Conservation (phyloP, 1,140 invertebrate genomes). For the Drepana arcuata region DNA sequence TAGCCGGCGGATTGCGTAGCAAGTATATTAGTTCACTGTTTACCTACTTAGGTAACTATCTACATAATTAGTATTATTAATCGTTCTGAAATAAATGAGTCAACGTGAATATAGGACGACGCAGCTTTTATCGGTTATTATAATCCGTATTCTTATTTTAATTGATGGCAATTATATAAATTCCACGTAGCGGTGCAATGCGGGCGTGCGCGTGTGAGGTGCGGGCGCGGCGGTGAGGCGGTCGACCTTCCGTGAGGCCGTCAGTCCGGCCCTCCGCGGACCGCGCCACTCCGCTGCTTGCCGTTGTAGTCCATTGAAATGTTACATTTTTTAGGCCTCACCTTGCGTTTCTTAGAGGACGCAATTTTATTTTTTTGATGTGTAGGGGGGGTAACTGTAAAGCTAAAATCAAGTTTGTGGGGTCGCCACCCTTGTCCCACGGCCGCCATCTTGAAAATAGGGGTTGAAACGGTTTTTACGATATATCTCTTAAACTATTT, state of each 20-base stretch:
- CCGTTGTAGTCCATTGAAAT: no score
- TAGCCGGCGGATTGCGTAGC: background rate
- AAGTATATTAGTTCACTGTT: background rate
- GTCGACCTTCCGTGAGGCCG: slow-evolving; percentile 65
- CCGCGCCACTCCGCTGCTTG: slow-evolving; percentile 17
- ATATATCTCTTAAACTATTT: no score
- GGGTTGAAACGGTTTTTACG: no score
- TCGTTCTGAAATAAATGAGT: background rate
- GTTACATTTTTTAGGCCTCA: no score
- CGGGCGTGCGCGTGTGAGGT: slow-evolving; percentile 21
- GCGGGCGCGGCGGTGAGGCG: slow-evolving; percentile 32
- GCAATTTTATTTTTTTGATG: background rate
- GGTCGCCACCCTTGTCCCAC: no score
- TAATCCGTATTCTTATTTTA: slow-evolving; percentile 66
- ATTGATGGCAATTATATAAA: slow-evolving; percentile 67
- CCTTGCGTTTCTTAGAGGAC: slow-evolving; percentile 3
- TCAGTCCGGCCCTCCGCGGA: slow-evolving; percentile 20
- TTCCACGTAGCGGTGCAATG: slow-evolving; percentile 52
- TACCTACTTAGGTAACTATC: background rate
- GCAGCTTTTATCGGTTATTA: no score
- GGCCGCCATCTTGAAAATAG: no score
- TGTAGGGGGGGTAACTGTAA: background rate
- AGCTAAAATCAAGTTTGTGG: background rate
- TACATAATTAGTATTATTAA: background rate
- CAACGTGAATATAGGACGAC: background rate